Base-by-base conservation (phyloP, 1,140 invertebrate species). In the Lysiphlebus fabarum region DNA sequence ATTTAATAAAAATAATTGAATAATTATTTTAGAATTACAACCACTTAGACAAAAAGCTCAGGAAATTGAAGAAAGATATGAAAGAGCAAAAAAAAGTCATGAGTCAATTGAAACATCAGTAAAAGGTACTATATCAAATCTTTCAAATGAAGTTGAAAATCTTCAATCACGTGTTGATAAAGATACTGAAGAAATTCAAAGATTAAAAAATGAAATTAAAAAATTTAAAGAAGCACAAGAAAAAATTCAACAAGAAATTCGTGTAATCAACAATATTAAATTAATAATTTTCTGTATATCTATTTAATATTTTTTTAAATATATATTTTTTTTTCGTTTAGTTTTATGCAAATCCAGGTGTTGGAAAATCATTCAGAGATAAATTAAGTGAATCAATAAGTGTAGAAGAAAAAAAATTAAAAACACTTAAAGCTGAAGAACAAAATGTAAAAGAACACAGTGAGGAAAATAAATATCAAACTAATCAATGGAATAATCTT, bases 401-500 rank as follows among this genome's bases (percentile, higher is more conserved):
- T 14, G 10, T 6, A 0, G 71, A 75, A 58, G 71, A 77, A 49
- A 64, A 67, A 33, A 67, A 63, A 43, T 64, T 58, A n/a, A 70
- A 65, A 58, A 50, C 10, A 58, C 72, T 88, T 4, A 80, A 82
- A 50, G 83, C 87, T 42, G 81, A 86, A 58, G 85, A 87, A 69
- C 85, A 84, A 67, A 69, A 71, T 42, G 76, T 87, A 1, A 80
- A 82, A 47, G 83, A 87, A 47, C 79, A 78, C 48, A 80, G 84
- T 44, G 70, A 76, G 7, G 74, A 79, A 42, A 81, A 82, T 42
- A 79, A 82, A 43, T 82, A 82, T 60, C 88, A 90, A 74, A 82
- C 83, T 58, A 81, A 83, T 62, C 83, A 87, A 73, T 90, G 87
- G 87, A 82, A 79, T 50, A 83, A 87, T 75, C 67, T 89, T 7